Evolutionary conservation across 2,888 invertebrate species (phyloP).

Genomic region (Onchidella celtica): DNA sequence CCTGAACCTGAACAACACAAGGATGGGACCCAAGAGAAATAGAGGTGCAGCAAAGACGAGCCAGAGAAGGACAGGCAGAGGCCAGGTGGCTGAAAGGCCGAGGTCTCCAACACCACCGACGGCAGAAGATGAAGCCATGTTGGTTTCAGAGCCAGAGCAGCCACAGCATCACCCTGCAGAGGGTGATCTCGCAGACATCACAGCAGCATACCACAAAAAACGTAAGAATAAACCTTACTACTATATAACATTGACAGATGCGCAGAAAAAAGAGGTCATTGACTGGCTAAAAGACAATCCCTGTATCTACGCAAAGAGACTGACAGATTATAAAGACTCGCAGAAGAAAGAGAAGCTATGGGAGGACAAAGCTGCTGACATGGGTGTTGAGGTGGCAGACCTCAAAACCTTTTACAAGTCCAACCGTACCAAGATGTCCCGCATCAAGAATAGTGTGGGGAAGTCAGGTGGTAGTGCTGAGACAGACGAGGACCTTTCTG

Average conservation of each 20-base stretch:
- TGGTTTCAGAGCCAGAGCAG: slow-evolving; percentile 52
- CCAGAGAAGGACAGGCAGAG: slow-evolving; percentile 50
- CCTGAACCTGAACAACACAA: too few relatives aligned
- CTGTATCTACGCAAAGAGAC: slow-evolving; percentile 46
- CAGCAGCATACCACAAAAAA: slow-evolving; percentile 35
- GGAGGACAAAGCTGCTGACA: slow-evolving; percentile 44
- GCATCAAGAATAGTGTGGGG: slow-evolving; percentile 46
- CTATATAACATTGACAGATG: slow-evolving; percentile 53
- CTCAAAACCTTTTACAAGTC: slow-evolving; percentile 51
- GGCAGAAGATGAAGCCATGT: slow-evolving; percentile 53
- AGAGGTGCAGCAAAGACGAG: slow-evolving; percentile 51
- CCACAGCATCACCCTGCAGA: slow-evolving; percentile 52
- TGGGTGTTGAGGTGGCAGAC: slow-evolving; percentile 43
- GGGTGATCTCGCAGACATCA: slow-evolving; percentile 39
- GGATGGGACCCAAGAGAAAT: slow-evolving; percentile 50
- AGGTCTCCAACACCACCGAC: slow-evolving; percentile 49
- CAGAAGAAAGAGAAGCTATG: slow-evolving; percentile 48
- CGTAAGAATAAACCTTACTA: slow-evolving; percentile 48
- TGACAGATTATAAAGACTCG: slow-evolving; percentile 48
- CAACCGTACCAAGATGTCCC: slow-evolving; percentile 50
- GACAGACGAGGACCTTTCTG: slow-evolving; percentile 28
- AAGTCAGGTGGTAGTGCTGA: slow-evolving; percentile 48
- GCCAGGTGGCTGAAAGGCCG: slow-evolving; percentile 49
- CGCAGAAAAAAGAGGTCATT: slow-evolving; percentile 49
- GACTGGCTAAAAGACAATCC: slow-evolving; percentile 51